phyloP scores from a whole-genome alignment of 2,113 vertebrate genomes.

The Aphyosemion australe region DNA sequence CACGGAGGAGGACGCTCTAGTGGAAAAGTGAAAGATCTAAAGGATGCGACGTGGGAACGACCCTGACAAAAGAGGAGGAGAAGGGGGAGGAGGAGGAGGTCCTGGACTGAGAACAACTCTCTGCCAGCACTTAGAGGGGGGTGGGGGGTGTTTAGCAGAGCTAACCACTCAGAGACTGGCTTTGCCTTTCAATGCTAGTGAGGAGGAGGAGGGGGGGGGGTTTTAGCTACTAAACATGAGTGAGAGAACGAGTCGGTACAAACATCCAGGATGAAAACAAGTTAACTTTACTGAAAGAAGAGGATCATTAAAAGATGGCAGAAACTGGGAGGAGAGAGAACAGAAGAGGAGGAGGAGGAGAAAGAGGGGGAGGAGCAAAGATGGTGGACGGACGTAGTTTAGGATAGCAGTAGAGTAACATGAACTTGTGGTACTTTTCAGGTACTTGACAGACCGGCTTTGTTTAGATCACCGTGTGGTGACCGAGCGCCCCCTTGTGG shows the following conservation, averaged over 20 bases:
- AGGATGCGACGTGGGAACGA: not conserved
- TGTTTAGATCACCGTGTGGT: slow-evolving; percentile 24
- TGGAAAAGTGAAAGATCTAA: slow-evolving; percentile 54
- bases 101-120: slow-evolving; percentile 23
- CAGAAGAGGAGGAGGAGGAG: slow-evolving; percentile 1
- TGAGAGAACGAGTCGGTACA: slow-evolving; percentile 43
- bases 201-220: not conserved
- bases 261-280: slow-evolving; percentile 38
- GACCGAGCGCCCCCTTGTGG: slow-evolving; percentile 38
- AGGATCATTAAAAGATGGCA: slow-evolving; percentile 11
- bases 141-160: slow-evolving; percentile 12
- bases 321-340: slow-evolving; percentile 35
- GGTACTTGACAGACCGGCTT: slow-evolving; percentile 17
- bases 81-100: slow-evolving; percentile 23
- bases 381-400: slow-evolving; percentile 63
- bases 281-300: slow-evolving; percentile 62
- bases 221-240: slow-evolving; percentile 45
- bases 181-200: slow-evolving; percentile 1
- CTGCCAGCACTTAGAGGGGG: slow-evolving; percentile 49
- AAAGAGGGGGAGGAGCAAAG: slow-evolving; percentile 33
- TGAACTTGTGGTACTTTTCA: slow-evolving; percentile 48
- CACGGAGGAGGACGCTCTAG: slow-evolving; percentile 81
- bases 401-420: slow-evolving; percentile 56
- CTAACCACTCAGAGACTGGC: not conserved
- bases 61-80: slow-evolving; percentile 12